Conservation (phyloP, 2,888 invertebrate species). For the Periphyllus acericola region DNA sequence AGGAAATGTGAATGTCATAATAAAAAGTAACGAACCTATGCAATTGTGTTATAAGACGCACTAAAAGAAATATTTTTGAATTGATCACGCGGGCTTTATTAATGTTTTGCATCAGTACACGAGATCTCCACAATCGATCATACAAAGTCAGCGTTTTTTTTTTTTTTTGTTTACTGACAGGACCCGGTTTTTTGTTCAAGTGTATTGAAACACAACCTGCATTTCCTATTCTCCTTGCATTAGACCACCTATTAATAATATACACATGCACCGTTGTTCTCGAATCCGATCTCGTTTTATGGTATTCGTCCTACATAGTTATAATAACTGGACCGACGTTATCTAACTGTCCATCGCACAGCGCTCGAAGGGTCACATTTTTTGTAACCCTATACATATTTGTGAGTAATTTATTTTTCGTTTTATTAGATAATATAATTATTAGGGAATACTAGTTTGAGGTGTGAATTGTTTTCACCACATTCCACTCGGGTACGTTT, state of each 20-base stretch:
- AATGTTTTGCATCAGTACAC: slow-evolving; percentile 50
- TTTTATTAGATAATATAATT: slow-evolving; percentile 55
- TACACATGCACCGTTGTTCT: slow-evolving; percentile 9
- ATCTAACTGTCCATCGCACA: slow-evolving; percentile 35
- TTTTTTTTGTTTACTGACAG: slow-evolving; percentile 36
- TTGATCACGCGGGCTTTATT: slow-evolving; percentile 8
- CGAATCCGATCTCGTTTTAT: slow-evolving; percentile 47
- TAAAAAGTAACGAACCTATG: background rate
- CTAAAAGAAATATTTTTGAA: background rate
- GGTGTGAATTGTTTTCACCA: slow-evolving; percentile 52
- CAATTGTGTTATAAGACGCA: background rate
- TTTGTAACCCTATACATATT: slow-evolving; percentile 44
- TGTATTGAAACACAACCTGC: slow-evolving; percentile 26
- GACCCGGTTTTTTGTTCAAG: slow-evolving; percentile 41
- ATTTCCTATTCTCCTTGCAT: slow-evolving; percentile 38
- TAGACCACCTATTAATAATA: slow-evolving; percentile 53
- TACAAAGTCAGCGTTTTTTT: slow-evolving; percentile 40
- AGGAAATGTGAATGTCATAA: background rate
- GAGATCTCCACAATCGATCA: slow-evolving; percentile 48
- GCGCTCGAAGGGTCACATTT: slow-evolving; percentile 42
- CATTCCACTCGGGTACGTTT: slow-evolving; percentile 3
- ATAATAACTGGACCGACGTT: slow-evolving; percentile 51
- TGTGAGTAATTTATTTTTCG: slow-evolving; percentile 30
- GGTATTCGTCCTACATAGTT: slow-evolving; percentile 42
- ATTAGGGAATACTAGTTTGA: slow-evolving; percentile 35